phyloP scores from a whole-genome alignment of 1,140 invertebrate genomes.

The Oedothorax gibbosus region DNA sequence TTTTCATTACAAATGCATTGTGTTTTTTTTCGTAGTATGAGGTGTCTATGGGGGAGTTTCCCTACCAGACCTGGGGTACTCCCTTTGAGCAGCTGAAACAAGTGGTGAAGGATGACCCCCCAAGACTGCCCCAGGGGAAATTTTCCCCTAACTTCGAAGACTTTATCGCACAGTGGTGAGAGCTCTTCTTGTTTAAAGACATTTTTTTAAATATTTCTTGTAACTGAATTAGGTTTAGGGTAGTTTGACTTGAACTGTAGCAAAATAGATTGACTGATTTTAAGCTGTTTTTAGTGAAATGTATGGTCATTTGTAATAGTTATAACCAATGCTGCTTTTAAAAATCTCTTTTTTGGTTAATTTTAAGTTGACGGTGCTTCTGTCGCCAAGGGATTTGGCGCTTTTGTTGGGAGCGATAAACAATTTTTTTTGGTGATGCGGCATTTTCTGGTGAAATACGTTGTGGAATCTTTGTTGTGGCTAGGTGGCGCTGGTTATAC shows the following conservation, averaged over 20 bases:
- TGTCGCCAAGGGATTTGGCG: too few relatives aligned
- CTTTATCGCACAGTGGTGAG: constrained; percentile 87
- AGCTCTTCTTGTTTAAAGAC: background rate
- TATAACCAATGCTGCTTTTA: too few relatives aligned
- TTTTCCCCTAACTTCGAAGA: constrained; percentile 89
- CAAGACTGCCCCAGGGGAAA: constrained; percentile 80
- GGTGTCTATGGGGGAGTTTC: constrained; percentile 68
- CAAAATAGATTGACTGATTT: background rate
- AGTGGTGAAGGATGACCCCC: constrained; percentile 89
- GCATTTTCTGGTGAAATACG: too few relatives aligned
- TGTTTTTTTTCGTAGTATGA: constrained; percentile 72
- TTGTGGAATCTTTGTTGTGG: too few relatives aligned
- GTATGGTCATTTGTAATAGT: background rate
- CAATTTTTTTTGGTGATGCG: too few relatives aligned
- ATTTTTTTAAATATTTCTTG: too few relatives aligned
- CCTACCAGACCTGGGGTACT: constrained; percentile 88
- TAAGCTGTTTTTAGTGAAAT: background rate
- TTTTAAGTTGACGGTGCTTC: too few relatives aligned
- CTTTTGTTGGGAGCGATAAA: too few relatives aligned
- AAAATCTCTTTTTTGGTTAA: too few relatives aligned
- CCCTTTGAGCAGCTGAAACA: constrained; percentile 95
- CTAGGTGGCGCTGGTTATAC: too few relatives aligned
- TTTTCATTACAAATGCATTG: background rate
- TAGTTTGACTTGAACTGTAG: too few relatives aligned
- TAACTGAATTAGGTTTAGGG: too few relatives aligned